phyloP scores from a whole-genome alignment of 2,113 vertebrate genomes.

The Charina bottae region DNA sequence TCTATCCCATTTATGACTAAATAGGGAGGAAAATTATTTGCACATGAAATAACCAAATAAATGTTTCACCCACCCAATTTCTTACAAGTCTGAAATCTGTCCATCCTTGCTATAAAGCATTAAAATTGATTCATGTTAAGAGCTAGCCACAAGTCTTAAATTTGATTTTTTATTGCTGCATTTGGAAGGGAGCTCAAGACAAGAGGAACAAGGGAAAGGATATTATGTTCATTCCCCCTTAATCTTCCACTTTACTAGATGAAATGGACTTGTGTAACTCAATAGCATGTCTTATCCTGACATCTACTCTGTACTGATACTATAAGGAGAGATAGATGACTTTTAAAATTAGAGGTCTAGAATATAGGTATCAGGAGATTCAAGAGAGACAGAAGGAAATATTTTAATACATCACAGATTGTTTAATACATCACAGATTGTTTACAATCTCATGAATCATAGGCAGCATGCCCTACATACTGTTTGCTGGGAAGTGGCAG shows the following conservation, averaged over 20 bases:
- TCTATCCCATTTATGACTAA: not conserved
- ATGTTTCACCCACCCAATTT: not conserved
- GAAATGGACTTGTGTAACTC: not conserved
- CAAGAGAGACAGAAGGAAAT: not conserved
- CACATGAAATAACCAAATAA: not conserved
- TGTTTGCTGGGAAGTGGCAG: not conserved
- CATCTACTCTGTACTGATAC: not conserved
- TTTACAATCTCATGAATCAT: not conserved
- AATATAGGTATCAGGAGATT: not conserved
- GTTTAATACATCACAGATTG: not conserved
- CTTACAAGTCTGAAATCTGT: not conserved
- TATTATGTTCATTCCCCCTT: not conserved
- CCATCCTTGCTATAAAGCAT: not conserved
- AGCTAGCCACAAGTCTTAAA: not conserved
- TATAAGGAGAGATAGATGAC: not conserved
- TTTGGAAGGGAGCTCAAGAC: not conserved
- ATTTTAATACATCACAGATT: not conserved
- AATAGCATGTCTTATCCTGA: not conserved
- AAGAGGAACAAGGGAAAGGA: not conserved
- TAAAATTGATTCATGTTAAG: not conserved
- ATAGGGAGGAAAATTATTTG: not conserved
- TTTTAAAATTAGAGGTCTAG: not conserved
- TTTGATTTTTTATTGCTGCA: not conserved
- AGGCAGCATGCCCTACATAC: not conserved
- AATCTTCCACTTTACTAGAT: not conserved